Percentiles rank a stretch among this genome's conserved stretches.
Evolutionary conservation across 1,140 invertebrate genomes (phyloP).

Genomic region (Trichomalopsis sarcophagae): DNA sequence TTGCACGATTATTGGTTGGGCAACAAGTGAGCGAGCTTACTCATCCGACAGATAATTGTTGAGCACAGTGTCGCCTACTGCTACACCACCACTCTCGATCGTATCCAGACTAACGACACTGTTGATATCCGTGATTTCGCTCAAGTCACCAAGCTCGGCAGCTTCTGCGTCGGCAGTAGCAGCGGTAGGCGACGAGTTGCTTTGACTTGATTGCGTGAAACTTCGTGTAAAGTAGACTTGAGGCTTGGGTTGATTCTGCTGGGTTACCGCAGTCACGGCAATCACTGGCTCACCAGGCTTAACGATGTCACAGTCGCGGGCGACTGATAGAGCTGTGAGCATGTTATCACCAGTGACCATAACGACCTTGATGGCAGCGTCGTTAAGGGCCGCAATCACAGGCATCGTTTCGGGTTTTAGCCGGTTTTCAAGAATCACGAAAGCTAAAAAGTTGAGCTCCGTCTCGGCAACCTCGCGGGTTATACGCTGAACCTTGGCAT

Average conservation of each 20-base stretch:
- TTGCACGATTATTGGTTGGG: no score
- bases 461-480: slow-evolving; percentile 83
- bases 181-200: slow-evolving; percentile 68
- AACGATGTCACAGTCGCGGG: slow-evolving; percentile 92
- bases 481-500: slow-evolving; percentile 76
- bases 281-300: slow-evolving; percentile 84
- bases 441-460: slow-evolving; percentile 88
- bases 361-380: slow-evolving; percentile 88
- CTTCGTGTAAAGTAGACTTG: slow-evolving; percentile 71
- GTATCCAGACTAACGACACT: slow-evolving; percentile 80
- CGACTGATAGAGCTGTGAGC: slow-evolving; percentile 93
- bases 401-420: slow-evolving; percentile 89
- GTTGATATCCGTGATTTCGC: slow-evolving; percentile 72
- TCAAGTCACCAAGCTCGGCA: slow-evolving; percentile 60
- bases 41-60: slow-evolving; percentile 69
- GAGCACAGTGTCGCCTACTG: slow-evolving; percentile 61
- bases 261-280: slow-evolving; percentile 77
- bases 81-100: slow-evolving; percentile 73
- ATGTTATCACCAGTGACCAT: slow-evolving; percentile 98
- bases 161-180: slow-evolving; percentile 53
- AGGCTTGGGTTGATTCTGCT: slow-evolving; percentile 70
- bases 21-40: slow-evolving; percentile 56
- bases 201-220: slow-evolving; percentile 56
- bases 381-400: slow-evolving; percentile 84
- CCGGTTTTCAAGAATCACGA: slow-evolving; percentile 93